Percentiles rank a stretch among this genome's conserved stretches.
These are phyloP conservation scores for Charadrius vociferus DNA, from an alignment of 2,113 vertebrate species.

Conservation along the genomic window DNA sequence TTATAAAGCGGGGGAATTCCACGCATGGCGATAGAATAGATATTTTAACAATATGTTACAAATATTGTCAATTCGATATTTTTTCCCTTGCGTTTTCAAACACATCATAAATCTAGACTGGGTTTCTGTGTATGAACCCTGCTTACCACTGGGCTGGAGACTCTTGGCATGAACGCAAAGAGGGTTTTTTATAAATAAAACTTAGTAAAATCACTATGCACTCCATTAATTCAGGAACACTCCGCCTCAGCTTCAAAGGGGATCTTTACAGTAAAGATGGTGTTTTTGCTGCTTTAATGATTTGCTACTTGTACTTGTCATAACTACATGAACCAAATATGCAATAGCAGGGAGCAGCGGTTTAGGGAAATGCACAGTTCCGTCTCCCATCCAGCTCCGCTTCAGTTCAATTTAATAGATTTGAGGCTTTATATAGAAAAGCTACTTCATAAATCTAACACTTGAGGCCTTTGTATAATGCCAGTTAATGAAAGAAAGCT, in stretches of 20 bases:
- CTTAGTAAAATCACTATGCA: constrained; percentile 75
- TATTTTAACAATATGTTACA: constrained; percentile 48
- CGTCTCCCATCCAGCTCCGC: not conserved
- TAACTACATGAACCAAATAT: constrained; percentile 70
- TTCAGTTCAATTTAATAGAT: not conserved
- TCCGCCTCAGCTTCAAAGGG: constrained; percentile 77
- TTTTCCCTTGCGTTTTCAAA: constrained; percentile 68
- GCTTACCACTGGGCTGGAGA: constrained; percentile 57
- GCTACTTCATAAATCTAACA: not conserved
- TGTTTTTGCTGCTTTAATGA: constrained; percentile 72
- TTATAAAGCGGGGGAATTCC: constrained; percentile 71
- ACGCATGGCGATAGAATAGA: constrained; percentile 50
- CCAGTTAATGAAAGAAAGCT: not conserved
- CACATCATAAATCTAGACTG: constrained; percentile 76
- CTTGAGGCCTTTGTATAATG: not conserved
- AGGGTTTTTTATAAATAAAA: constrained; percentile 78
- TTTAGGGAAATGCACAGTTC: not conserved
- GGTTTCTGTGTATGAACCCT: constrained; percentile 68
- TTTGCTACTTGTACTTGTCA: constrained; percentile 80
- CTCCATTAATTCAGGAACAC: constrained; percentile 82
- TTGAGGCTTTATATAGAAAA: not conserved
- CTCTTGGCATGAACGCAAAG: constrained; percentile 69
- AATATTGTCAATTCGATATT: constrained; percentile 56
- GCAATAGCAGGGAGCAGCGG: not conserved
- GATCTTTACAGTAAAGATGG: constrained; percentile 54